Percentiles rank a stretch among this genome's conserved stretches.
Conservation (phyloP, 2,888 invertebrate species). For the Dryobota labecula region DNA sequence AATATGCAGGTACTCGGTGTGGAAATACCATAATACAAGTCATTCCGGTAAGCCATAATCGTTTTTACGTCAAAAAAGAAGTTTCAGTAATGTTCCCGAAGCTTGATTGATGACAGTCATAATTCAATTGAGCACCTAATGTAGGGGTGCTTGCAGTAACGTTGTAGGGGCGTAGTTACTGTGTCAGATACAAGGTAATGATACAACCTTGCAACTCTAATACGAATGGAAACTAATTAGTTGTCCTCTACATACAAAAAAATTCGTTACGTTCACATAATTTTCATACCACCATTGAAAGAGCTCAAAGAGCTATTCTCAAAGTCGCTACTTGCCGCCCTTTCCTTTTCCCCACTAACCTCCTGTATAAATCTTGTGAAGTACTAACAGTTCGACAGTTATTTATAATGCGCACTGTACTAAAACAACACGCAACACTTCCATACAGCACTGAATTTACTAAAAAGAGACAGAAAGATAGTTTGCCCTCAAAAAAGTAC, state of each 20-base stretch:
- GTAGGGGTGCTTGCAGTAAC: conserved; percentile 39
- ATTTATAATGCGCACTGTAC: too few relatives aligned
- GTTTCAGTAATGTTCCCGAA: conserved; percentile 44
- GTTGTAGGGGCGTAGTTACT: conserved; percentile 17
- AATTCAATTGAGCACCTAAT: conserved; percentile 69
- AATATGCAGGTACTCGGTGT: too few relatives aligned
- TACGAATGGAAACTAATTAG: conserved; percentile 13
- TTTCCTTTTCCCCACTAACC: too few relatives aligned
- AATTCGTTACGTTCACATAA: not conserved
- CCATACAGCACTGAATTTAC: too few relatives aligned
- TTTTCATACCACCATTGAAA: too few relatives aligned
- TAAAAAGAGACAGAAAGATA: too few relatives aligned
- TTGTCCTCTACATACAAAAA: conserved; percentile 9
- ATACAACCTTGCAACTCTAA: conserved; percentile 5
- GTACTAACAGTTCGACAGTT: too few relatives aligned
- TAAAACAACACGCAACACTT: too few relatives aligned
- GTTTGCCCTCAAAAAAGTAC: too few relatives aligned
- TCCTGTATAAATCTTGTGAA: too few relatives aligned
- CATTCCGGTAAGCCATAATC: conserved; percentile 49
- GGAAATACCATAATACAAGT: conserved; percentile 29
- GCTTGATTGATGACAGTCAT: conserved; percentile 71
- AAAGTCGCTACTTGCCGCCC: too few relatives aligned
- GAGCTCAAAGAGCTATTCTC: too few relatives aligned
- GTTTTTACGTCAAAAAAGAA: conserved; percentile 67
- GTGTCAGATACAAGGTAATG: conserved; percentile 36